Percentiles rank a stretch among this genome's conserved stretches.
Evolutionary conservation across 2,888 invertebrate genomes (phyloP).

Genomic region (Acrocera orbiculus): DNA sequence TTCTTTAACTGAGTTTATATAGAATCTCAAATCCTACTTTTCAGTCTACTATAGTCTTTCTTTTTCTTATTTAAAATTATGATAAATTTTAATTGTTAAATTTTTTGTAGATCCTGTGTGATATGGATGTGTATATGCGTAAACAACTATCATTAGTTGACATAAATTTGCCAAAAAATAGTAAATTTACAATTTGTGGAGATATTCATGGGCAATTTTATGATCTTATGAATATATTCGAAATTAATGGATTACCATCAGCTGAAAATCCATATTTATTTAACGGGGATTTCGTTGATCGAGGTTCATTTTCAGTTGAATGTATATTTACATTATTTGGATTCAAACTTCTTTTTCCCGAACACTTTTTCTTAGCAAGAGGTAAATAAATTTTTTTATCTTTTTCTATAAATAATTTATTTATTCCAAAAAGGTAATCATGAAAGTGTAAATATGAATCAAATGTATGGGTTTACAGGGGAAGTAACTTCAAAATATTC

Average conservation of each 20-base stretch:
- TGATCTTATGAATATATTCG: conserved; percentile 94
- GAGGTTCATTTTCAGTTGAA: conserved; percentile 98
- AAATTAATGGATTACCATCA: conserved; percentile 90
- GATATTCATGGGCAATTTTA: conserved; percentile 99
- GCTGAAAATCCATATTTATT: conserved; percentile 90
- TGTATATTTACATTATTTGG: conserved; percentile 96
- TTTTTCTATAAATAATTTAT: conserved; percentile 7
- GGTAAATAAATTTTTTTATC: conserved; percentile 38
- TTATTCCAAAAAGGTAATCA: conserved; percentile 82
- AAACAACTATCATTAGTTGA: conserved; percentile 78
- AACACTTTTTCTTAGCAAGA: conserved; percentile 94
- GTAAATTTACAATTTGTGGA: conserved; percentile 95
- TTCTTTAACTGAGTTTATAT: too few relatives aligned
- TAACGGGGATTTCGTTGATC: conserved; percentile 98
- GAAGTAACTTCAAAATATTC: conserved; percentile 95
- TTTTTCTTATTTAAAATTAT: too few relatives aligned
- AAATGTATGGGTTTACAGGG: conserved; percentile 98
- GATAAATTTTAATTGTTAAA: too few relatives aligned
- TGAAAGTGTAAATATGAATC: conserved; percentile 95
- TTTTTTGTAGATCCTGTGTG: conserved; percentile 71
- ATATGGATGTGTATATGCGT: conserved; percentile 70
- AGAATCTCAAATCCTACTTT: too few relatives aligned
- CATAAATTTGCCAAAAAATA: conserved; percentile 65
- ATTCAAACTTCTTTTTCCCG: conserved; percentile 87
- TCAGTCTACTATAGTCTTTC: too few relatives aligned